A percentile compares a stretch with the other conserved stretches of the same genome.
These are phyloP conservation scores for Rotaria magnacalcarata DNA, from an alignment of 2,888 invertebrate species.

Conservation along the genomic window DNA sequence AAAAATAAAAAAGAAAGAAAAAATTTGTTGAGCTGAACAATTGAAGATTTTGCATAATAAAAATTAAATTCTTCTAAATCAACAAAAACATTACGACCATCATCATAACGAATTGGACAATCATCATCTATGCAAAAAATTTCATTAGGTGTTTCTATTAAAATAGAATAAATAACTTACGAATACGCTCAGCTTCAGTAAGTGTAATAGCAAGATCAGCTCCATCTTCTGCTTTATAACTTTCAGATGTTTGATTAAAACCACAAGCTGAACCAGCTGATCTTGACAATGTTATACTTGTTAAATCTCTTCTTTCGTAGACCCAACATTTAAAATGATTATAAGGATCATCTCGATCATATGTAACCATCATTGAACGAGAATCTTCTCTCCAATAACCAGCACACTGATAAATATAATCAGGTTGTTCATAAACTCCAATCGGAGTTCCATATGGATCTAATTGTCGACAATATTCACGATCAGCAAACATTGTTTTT, in stretches of 20 bases:
- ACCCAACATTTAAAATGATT: no score
- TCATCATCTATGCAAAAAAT: constrained; percentile 68
- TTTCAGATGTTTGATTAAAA: constrained; percentile 61
- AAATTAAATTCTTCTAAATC: constrained; percentile 46
- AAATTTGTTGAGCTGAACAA: background rate
- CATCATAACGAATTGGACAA: constrained; percentile 94
- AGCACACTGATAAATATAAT: constrained; percentile 91
- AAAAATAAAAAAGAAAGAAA: background rate
- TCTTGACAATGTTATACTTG: constrained; percentile 75
- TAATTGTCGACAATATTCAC: constrained; percentile 89
- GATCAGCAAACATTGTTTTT: constrained; percentile 86
- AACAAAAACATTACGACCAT: constrained; percentile 75
- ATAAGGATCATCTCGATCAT: no score
- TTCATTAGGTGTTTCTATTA: no score
- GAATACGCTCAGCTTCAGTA: constrained; percentile 73
- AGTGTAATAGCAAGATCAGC: constrained; percentile 79
- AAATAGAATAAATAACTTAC: constrained; percentile 25
- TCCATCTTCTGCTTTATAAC: constrained; percentile 78
- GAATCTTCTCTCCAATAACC: no score
- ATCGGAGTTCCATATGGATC: constrained; percentile 88
- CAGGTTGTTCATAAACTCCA: constrained; percentile 63
- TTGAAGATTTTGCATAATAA: constrained; percentile 40
- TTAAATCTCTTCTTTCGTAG: constrained; percentile 84
- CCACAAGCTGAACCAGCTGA: constrained; percentile 86
- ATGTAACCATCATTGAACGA: no score